Base-by-base conservation (phyloP, 37 sponge, comb jelly and placozoan genomes). In the Corticium candelabrum region DNA sequence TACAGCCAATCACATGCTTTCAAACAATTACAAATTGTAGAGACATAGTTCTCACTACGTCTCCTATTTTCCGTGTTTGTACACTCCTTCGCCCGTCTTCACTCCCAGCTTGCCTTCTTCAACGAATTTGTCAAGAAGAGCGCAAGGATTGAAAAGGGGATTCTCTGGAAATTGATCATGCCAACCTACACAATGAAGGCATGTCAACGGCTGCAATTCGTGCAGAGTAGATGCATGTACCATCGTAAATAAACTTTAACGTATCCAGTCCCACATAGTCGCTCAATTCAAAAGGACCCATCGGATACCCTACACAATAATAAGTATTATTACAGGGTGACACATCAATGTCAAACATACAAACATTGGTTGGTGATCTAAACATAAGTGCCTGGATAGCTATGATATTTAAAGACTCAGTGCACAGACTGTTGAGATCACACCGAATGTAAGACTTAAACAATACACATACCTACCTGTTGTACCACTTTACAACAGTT, bases 221-320 rank as follows among this genome's bases (percentile, higher is more conserved):
- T n/a, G n/a, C n/a, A n/a, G n/a, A n/a, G n/a, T n/a, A n/a, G n/a
- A n/a, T n/a, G n/a, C n/a, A n/a, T n/a, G n/a, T n/a, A 91, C 94
- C 96, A 77, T 96, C 92, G 41, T 91, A 74, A 40, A 96, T 90
- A 75, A 90, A 92, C 77, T 90, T 83, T 29, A 81, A 80, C 1
- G 89, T 88, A 75, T 96, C 97, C 67, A 96, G 82, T 34, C 97
- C 97, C 41, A 92, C 93, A 72, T 96, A 96, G 80, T 96, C 97
- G 41, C 35, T 5, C 2, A 96, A 89, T 71, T 96, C 89, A 41
- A 96, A 50, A 30, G 97, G 97, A 31, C 97, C 97, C 97, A 96
- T 96, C 4, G 97, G 97, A 73, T 96, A 89, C 29, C 92, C 86
- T 86, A 34, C 1, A 2, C 29, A 37, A 35, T 36, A 1, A 37